A percentile compares a stretch with the other conserved stretches of the same genome.
Evolutionary conservation across 2,797 vertebrate species (phyloP).

Genomic region (Emys orbicularis): DNA sequence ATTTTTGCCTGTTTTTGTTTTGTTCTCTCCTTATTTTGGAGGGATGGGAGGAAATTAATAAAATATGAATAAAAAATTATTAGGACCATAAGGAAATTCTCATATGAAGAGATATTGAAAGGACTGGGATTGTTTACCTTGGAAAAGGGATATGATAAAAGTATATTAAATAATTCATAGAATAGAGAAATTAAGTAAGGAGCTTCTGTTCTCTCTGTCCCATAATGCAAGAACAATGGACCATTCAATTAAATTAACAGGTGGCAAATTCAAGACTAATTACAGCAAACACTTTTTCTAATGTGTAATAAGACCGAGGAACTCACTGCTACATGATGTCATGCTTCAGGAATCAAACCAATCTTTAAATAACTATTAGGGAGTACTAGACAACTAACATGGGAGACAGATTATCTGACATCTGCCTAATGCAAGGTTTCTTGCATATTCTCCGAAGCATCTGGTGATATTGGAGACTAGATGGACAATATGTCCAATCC

Average conservation of each 20-base stretch:
- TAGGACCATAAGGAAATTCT: no score
- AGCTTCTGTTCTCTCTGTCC: not conserved
- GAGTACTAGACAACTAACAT: not conserved
- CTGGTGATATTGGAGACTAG: not conserved
- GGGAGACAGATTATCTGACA: not conserved
- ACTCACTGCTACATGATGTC: not conserved
- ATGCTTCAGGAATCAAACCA: not conserved
- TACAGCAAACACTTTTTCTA: slow-evolving; percentile 4
- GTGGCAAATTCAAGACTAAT: not conserved
- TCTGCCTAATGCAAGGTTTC: not conserved
- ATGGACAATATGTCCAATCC: not conserved
- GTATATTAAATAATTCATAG: not conserved
- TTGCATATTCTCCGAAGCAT: not conserved
- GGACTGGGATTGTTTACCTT: not conserved
- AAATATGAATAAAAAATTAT: no score
- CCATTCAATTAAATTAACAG: not conserved
- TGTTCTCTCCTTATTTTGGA: no score
- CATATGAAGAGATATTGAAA: accelerated
- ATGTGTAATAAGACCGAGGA: not conserved
- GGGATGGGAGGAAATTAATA: no score
- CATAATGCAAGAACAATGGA: accelerated
- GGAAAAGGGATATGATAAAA: not conserved
- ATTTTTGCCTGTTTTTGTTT: no score
- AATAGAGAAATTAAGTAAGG: not conserved
- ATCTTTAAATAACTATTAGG: not conserved